Evolutionary conservation across 2,113 vertebrate species (phyloP).

Genomic region (Microtus oregoni): DNA sequence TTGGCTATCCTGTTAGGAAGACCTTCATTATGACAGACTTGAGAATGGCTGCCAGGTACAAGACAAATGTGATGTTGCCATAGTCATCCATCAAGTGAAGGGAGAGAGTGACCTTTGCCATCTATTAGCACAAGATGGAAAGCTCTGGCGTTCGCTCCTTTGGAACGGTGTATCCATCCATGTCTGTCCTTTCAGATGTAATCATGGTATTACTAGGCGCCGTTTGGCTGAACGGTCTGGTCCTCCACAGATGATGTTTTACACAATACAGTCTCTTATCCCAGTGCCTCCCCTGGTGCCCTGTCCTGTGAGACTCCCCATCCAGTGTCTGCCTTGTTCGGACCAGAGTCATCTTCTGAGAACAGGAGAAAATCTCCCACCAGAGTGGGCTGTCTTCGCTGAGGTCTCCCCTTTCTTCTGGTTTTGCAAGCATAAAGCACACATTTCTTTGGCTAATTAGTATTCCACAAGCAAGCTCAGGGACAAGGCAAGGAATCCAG

Average conservation of each 20-base stretch:
- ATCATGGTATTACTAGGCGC: background rate
- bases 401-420: constrained; percentile 6
- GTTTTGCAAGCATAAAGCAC: constrained; percentile 50
- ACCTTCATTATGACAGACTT: constrained; percentile 79
- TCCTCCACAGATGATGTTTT: background rate
- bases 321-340: background rate
- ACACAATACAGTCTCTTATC: background rate
- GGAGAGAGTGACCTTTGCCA: constrained; percentile 80
- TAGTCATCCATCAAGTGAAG: constrained; percentile 81
- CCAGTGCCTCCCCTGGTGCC: background rate
- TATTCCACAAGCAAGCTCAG: constrained; percentile 58
- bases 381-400: constrained; percentile 35
- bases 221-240: background rate
- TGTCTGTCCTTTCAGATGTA: background rate
- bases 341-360: background rate
- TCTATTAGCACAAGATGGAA: constrained; percentile 80
- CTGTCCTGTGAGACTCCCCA: background rate
- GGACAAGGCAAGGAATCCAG: constrained; percentile 53
- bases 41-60: constrained; percentile 78
- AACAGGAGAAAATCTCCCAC: background rate
- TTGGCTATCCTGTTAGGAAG: constrained; percentile 70
- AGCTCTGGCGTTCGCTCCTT: constrained; percentile 56
- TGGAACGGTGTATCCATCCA: background rate
- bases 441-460: constrained; percentile 60
- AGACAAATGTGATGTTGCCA: constrained; percentile 80